phyloP scores from a whole-genome alignment of 2,113 vertebrate genomes.

The Ictalurus furcatus region DNA sequence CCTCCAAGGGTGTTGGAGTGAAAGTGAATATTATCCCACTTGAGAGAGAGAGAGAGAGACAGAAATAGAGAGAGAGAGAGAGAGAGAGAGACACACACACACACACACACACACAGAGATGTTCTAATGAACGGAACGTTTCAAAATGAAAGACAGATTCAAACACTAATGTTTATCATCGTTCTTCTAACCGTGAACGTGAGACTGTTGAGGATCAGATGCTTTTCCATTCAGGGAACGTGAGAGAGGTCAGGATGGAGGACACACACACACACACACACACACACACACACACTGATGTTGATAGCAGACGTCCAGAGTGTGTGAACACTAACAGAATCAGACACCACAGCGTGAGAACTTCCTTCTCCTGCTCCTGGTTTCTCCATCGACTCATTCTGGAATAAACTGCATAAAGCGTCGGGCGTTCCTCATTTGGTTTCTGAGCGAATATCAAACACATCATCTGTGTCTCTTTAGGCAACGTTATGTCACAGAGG shows the following conservation, averaged over 20 bases:
- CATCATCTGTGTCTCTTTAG: not conserved
- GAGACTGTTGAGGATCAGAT: conserved; percentile 17
- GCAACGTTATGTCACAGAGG: not conserved
- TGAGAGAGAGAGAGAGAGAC: conserved; percentile 30
- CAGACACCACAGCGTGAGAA: not conserved
- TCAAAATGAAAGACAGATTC: not conserved
- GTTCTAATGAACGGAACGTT: not conserved
- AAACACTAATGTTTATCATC: not conserved
- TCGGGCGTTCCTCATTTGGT: not conserved
- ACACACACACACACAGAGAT: not conserved
- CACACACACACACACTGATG: not conserved
- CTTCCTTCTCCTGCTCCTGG: not conserved
- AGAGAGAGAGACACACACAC: not conserved
- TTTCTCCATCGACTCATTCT: not conserved
- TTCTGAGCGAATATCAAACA: not conserved
- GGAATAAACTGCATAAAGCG: not conserved
- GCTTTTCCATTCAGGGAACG: conserved; percentile 13
- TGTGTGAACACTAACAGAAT: not conserved
- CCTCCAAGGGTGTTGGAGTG: conserved; percentile 47
- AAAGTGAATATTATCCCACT: conserved; percentile 53
- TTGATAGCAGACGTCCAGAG: not conserved
- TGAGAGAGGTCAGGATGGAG: not conserved
- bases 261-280: conserved; percentile 8
- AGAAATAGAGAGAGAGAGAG: conserved; percentile 13
- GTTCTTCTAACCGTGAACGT: not conserved